Base-by-base conservation (phyloP, 1,140 invertebrate genomes). In the Dendroctonus valens region DNA sequence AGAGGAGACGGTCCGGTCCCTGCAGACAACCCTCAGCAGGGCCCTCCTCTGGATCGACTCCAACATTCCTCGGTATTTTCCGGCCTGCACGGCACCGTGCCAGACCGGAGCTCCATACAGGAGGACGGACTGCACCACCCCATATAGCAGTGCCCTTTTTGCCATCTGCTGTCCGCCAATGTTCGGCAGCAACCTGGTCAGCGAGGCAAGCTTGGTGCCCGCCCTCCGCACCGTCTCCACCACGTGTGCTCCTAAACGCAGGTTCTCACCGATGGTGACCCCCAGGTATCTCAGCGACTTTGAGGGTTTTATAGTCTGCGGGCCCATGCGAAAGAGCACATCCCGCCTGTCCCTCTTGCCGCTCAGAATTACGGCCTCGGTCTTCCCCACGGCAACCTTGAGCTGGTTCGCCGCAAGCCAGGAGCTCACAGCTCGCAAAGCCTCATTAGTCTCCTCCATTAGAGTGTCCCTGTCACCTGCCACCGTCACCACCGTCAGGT, bases 401-500 rank as follows among this genome's bases (percentile, higher is more conserved):
- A 46, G 12, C 8, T 12, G 8, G 42, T 12, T 46, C 42, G 8
- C 42, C 42, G 8, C 42, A 9, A 46, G 8, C 42, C 42, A 46
- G 42, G 8, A 9, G 12, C 8, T 12, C 8, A 46, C 12, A 9
- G 12, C 8, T 12, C 42, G 42, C 42, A 46, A 46, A 12, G 42
- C 8, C 12, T 46, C 12, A 46, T 46, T 12, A 2, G 12, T 12
- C 42, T 12, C 12, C 8, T 46, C 8, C 12, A 9, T 46, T 46
- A 46, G 42, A 9, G 8, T 2, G 42, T 46, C 42, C 42, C 42
- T 46, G 12, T 11, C 8, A 8, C 14, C 15, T 8, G 49, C 49
- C 50, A 38, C 26, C 4, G 76, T 65, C 0, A 75, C 41, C n/a
- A 69, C 58, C 0, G 68, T 72, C 6, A 74, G 46, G 52, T 79